A percentile compares a stretch with the other conserved stretches of the same genome.
Evolutionary conservation across 35 echinoderm and acorn worm genomes (phyloP).

Genomic region (Apostichopus japonicus): DNA sequence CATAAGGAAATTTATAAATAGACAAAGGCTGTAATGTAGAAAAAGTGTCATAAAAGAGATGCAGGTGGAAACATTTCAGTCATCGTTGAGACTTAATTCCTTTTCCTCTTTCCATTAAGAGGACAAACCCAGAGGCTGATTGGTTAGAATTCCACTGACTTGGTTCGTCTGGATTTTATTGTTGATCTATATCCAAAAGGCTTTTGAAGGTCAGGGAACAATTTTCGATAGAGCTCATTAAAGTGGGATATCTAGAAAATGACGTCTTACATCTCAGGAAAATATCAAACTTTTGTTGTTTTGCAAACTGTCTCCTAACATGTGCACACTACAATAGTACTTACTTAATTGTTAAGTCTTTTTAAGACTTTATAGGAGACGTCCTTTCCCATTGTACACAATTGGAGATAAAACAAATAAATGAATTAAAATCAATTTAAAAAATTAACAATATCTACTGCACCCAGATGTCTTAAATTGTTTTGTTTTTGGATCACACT

Average conservation of each 20-base stretch:
- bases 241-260: neutral
- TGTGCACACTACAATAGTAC: too few relatives aligned
- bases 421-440: too few relatives aligned
- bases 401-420: too few relatives aligned
- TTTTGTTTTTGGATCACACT: too few relatives aligned
- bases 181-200: neutral
- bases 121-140: neutral
- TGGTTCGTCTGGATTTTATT: neutral
- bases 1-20: constrained; percentile 2
- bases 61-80: constrained; percentile 3
- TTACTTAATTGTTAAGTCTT: too few relatives aligned
- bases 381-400: too few relatives aligned
- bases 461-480: too few relatives aligned
- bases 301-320: too few relatives aligned
- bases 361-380: too few relatives aligned
- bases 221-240: neutral
- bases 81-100: constrained; percentile 3
- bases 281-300: too few relatives aligned
- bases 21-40: neutral
- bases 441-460: too few relatives aligned
- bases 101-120: neutral
- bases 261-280: too few relatives aligned
- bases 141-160: neutral
- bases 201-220: neutral
- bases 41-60: neutral